Evolutionary conservation across 2,113 vertebrate genomes (phyloP), one percentile per base, ranked within the genome.

Genomic region (Seriola quinqueradiata): DNA sequence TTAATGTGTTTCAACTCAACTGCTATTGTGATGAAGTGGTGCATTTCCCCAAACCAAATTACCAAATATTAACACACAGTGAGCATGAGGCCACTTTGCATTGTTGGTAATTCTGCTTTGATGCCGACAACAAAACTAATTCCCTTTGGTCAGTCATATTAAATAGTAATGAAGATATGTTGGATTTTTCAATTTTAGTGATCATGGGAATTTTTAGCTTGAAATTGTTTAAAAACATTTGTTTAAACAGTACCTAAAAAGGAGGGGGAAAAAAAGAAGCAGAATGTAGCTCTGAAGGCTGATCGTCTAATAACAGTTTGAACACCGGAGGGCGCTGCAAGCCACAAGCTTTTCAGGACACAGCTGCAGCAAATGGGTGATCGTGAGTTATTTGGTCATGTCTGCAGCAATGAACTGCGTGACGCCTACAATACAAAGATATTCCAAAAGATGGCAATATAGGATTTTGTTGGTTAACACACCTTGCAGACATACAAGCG

Each of bases 381-480:
- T 48, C 50, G 65, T 17, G 12, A 17, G 16, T 16, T 17, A 60
- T 57, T 52, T 25, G 17, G 46, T 61, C 25, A 32, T 5, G 50
- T 36, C 63, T 81, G 77, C 75, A 64, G 69, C 57, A 68, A 54
- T 28, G 70, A 68, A 83, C 67, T 36, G 65, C n/a, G 13, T 1
- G 48, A 70, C 38, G 63, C 63, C 77, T 61, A 75, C 86, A 86
- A 25, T 85, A 68, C 83, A 21, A 16, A 73, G 57, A 57, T 40
- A 73, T 71, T 75, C 92, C 93, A 79, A 85, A 23, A 92, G 93
- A 85, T 89, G 92, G 93, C 92, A 90, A 80, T 86, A 60, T 57
- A 81, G 84, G 74, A 85, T 65, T 36, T 25, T 4, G 50, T n/a
- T 75, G 44, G 5, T 63, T 55, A 11, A 25, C 55, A 34, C 60